phyloP scores from a whole-genome alignment of 2,888 invertebrate genomes.

The Temnothorax unifasciatus region DNA sequence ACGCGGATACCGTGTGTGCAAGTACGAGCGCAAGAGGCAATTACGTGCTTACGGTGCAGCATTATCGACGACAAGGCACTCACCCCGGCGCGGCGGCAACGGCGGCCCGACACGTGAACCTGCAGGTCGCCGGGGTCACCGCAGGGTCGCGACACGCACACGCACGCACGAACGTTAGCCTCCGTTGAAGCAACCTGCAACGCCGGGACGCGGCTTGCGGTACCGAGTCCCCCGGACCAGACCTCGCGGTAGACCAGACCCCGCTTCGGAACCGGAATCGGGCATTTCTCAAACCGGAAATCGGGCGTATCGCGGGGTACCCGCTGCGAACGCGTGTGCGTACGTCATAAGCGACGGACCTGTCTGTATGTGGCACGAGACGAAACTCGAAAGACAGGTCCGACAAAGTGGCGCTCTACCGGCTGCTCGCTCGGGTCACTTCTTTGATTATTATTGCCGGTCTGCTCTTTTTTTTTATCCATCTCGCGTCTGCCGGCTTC shows the following conservation, averaged over 20 bases:
- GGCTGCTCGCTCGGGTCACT: conserved; percentile 70
- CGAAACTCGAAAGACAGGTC: conserved; percentile 81
- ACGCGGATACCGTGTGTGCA: conserved; percentile 42
- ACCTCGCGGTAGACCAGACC: conserved; percentile 30
- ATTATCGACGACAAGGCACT: conserved; percentile 71
- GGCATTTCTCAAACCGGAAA: conserved; percentile 77
- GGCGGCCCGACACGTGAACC: conserved; percentile 53
- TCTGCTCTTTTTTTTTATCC: conserved; percentile 43
- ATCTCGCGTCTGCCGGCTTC: conserved; percentile 37
- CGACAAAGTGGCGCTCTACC: conserved; percentile 71
- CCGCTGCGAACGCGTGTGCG: conserved; percentile 30
- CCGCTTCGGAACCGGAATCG: conserved; percentile 77
- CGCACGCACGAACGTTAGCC: background rate
- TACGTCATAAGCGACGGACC: conserved; percentile 42
- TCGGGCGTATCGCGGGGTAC: conserved; percentile 62
- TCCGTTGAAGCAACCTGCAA: conserved; percentile 41
- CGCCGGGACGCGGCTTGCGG: conserved; percentile 60
- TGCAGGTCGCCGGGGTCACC: conserved; percentile 68
- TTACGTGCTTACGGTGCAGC: conserved; percentile 72
- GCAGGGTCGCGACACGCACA: conserved; percentile 60
- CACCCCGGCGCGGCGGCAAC: conserved; percentile 51
- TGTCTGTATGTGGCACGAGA: conserved; percentile 54
- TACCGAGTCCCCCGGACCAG: conserved; percentile 50
- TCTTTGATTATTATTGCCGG: conserved; percentile 74
- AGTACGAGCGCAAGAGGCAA: conserved; percentile 69